Conservation (phyloP, 2,888 invertebrate species). For the Stegana nigrithorax region DNA sequence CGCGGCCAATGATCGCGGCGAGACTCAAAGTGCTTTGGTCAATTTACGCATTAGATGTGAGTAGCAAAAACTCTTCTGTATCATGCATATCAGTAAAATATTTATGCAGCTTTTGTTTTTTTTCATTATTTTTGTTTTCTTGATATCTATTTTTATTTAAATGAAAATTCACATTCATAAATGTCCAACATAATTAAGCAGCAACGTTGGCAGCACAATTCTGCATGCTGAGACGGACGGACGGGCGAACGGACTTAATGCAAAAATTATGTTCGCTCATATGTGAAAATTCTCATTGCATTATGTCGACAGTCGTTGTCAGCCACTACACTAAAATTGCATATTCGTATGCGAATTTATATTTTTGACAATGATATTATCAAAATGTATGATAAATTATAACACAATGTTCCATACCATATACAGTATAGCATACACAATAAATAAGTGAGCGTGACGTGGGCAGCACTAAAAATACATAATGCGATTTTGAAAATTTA, state of each 20-base stretch:
- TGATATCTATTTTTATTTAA: neutral
- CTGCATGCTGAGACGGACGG: too few relatives aligned
- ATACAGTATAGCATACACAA: neutral
- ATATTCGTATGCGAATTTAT: constrained; percentile 55
- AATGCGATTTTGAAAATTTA: too few relatives aligned
- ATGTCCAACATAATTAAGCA: constrained; percentile 10
- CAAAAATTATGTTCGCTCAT: neutral
- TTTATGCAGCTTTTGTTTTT: neutral
- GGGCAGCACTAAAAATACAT: neutral
- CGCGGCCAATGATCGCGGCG: constrained; percentile 85
- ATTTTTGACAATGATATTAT: constrained; percentile 16
- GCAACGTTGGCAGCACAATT: neutral
- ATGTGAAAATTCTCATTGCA: constrained; percentile 18
- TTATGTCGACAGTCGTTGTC: constrained; percentile 59
- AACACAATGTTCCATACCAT: neutral
- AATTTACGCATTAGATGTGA: constrained; percentile 86
- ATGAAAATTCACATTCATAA: neutral
- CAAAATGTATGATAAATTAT: neutral
- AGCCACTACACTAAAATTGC: constrained; percentile 54
- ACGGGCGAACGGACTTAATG: constrained; percentile 3
- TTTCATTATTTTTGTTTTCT: neutral
- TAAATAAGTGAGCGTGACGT: too few relatives aligned
- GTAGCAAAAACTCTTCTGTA: constrained; percentile 64
- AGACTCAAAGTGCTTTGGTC: constrained; percentile 82
- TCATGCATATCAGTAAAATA: constrained; percentile 21